Conservation (phyloP, 2,113 vertebrate species). For the Alligator sinensis region DNA sequence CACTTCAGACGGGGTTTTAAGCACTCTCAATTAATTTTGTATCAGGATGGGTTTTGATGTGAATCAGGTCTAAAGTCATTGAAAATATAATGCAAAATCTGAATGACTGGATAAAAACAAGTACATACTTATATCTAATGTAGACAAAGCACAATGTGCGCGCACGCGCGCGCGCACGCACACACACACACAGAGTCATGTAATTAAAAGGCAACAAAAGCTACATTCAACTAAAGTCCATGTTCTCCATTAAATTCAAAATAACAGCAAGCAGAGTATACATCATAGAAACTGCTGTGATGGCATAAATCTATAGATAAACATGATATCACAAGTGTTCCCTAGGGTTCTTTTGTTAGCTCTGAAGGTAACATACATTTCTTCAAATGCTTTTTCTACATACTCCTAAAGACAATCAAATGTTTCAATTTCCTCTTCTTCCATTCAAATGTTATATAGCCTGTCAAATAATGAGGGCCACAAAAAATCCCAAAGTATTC, state of each 20-base stretch:
- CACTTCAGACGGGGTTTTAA: conserved; percentile 55
- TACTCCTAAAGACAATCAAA: not conserved
- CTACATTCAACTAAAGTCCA: not conserved
- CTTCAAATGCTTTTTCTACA: not conserved
- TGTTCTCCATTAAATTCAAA: not conserved
- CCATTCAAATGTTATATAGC: not conserved
- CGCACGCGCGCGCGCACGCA: too few relatives aligned
- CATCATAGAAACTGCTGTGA: not conserved
- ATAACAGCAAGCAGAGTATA: accelerated
- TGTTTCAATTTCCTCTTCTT: conserved; percentile 14
- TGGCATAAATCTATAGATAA: not conserved
- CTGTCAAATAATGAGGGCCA: not conserved
- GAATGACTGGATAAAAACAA: conserved; percentile 36
- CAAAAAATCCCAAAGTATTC: conserved; percentile 1
- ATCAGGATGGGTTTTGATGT: conserved; percentile 40
- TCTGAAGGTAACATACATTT: not conserved
- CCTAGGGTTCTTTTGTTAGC: not conserved
- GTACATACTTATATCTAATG: not conserved
- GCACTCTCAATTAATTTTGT: conserved; percentile 58
- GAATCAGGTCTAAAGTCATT: conserved; percentile 35
- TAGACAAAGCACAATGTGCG: not conserved
- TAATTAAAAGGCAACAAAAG: not conserved
- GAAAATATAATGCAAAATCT: conserved; percentile 22
- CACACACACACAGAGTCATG: not conserved
- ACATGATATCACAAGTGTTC: not conserved